Evolutionary conservation across 2,888 invertebrate genomes (phyloP).

Genomic region (Pachycephus smyrnensis): DNA sequence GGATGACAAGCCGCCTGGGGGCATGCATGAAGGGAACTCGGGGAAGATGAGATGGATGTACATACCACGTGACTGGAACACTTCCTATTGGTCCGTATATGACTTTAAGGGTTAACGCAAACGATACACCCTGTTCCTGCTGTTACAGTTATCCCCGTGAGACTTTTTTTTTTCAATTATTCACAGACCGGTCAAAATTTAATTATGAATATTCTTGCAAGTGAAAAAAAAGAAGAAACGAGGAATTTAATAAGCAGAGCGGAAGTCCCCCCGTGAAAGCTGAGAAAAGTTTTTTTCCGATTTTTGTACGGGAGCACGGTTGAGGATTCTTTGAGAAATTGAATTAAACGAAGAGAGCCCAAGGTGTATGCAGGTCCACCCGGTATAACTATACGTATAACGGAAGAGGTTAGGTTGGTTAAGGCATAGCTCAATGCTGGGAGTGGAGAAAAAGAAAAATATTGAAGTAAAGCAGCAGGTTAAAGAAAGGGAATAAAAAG

Average conservation of each 20-base stretch:
- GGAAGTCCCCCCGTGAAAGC: background rate
- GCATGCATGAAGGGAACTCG: background rate
- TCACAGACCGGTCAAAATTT: background rate
- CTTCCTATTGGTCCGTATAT: background rate
- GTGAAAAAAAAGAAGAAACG: background rate
- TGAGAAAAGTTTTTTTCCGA: background rate
- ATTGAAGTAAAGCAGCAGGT: background rate
- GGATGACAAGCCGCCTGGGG: background rate
- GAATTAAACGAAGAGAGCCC: background rate
- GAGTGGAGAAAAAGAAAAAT: conserved; percentile 4
- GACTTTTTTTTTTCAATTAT: background rate
- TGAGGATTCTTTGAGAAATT: background rate
- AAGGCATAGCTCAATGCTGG: conserved; percentile 6
- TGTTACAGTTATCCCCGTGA: background rate
- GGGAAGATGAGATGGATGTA: background rate
- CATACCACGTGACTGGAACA: background rate
- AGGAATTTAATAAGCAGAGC: too few species aligned
- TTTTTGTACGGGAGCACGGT: background rate
- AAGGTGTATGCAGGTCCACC: background rate
- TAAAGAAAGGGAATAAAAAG: conserved; percentile 4
- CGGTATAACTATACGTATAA: too few species aligned
- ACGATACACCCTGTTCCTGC: background rate
- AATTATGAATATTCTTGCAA: background rate
- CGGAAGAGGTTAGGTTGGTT: too few species aligned
- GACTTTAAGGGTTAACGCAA: background rate